Evolutionary conservation across 2,888 invertebrate species (phyloP).

Genomic region (Pseudolycoriella hygida): DNA sequence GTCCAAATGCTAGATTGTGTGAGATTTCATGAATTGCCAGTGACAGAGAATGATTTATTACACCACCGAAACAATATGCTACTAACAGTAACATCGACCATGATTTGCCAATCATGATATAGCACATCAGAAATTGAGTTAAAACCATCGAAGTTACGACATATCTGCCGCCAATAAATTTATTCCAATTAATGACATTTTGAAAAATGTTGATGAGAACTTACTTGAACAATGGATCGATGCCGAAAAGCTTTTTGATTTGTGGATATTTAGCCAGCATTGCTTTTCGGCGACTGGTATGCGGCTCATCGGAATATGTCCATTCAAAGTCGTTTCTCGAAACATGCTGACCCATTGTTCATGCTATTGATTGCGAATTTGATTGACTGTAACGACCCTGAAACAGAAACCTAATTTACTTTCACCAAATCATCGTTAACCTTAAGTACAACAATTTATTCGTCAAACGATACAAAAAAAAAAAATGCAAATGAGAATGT

Average conservation of each 20-base stretch:
- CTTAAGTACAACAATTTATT: too few relatives aligned
- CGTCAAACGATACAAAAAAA: too few relatives aligned
- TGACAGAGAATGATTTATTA: constrained; percentile 85
- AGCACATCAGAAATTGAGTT: constrained; percentile 51
- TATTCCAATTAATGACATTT: too few relatives aligned
- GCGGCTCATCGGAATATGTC: constrained; percentile 86
- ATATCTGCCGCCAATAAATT: too few relatives aligned
- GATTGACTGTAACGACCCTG: too few relatives aligned
- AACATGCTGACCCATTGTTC: constrained; percentile 70
- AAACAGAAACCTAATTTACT: too few relatives aligned
- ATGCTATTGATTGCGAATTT: too few relatives aligned
- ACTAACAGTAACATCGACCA: constrained; percentile 59
- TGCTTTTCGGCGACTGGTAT: constrained; percentile 71
- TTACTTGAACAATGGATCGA: constrained; percentile 78
- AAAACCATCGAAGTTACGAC: constrained; percentile 65
- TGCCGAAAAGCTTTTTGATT: constrained; percentile 61
- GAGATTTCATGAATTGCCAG: constrained; percentile 87
- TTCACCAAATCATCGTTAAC: too few relatives aligned
- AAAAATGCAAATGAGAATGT: too few relatives aligned
- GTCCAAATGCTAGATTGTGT: constrained; percentile 86
- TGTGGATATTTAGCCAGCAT: constrained; percentile 87
- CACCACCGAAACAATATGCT: constrained; percentile 90
- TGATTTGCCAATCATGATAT: constrained; percentile 53
- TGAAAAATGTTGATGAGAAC: too few relatives aligned
- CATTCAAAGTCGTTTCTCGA: constrained; percentile 86